Base-by-base conservation (phyloP, 1,140 invertebrate species). In the Aricia agestis region DNA sequence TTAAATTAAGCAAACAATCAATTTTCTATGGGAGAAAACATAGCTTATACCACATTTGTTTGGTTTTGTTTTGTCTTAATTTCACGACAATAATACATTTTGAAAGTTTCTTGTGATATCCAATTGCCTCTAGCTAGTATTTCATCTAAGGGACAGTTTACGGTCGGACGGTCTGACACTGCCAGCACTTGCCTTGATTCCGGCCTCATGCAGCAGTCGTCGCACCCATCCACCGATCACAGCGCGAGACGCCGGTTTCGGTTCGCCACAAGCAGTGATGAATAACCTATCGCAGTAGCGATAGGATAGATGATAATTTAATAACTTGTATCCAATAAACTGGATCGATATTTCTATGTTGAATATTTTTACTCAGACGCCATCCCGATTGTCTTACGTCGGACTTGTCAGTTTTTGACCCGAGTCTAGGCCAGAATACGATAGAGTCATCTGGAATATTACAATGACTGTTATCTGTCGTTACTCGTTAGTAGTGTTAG, bases 351-450 rank as follows among this genome's bases (percentile, higher is more conserved):
- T 75, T 71, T n/a, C 59, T 69, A 63, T 76, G 72, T 32, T 71
- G 2, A 5, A 31, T 4, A 66, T 76, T 78, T 1, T 17, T 6
- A 0, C 68, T 18, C 10, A 80, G 10, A 32, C 72, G 75, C 79
- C 77, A 81, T 2, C 74, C 72, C 5, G 78, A 79, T 42, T 81
- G 76, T n/a, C 72, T 67, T 66, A 76, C 69, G 18, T 63, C 42
- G 17, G 10, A 18, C 4, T 57, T 70, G 70, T 81, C 76, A 9
- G 75, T 79, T 71, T 81, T 82, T 41, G 78, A 82, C 0, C 78
- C 76, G 66, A 76, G 78, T 9, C n/a, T 19, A 31, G 78, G 80
- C 75, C 74, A n/a, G n/a, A 79, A 73, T 11, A 77, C 74, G n/a
- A 81, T 71, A n/a, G n/a, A 42, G 66, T 76, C 66, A 25, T 70